Conservation (phyloP, 2,888 invertebrate species). For the Aromia moschata region DNA sequence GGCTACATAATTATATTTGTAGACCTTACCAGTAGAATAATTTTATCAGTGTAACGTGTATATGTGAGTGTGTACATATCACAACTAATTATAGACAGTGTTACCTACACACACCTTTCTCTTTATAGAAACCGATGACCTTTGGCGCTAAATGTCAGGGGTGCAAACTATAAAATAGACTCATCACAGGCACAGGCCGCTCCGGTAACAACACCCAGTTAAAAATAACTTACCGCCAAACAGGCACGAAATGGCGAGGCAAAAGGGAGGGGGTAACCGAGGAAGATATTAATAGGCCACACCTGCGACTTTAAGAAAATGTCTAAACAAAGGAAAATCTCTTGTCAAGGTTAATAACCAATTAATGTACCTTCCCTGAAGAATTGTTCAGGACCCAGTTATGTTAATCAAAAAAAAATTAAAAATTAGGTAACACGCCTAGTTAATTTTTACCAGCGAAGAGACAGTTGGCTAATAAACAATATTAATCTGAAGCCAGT, state of each 20-base stretch:
- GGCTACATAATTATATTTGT: no score
- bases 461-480: no score
- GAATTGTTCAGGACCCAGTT: no score
- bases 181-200: constrained; percentile 16
- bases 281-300: constrained; percentile 18
- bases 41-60: not conserved
- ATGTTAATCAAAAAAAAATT: no score
- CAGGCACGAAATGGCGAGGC: not conserved
- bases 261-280: not conserved
- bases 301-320: constrained; percentile 3
- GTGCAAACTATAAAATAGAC: constrained; percentile 26
- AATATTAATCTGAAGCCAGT: no score
- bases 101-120: constrained; percentile 26
- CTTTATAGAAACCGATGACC: constrained; percentile 29
- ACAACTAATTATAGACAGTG: constrained; percentile 23
- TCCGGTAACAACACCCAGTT: constrained; percentile 2
- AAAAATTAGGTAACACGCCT: no score
- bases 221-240: constrained; percentile 18
- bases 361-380: not conserved
- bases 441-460: no score
- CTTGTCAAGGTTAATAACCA: not conserved
- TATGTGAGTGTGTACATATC: not conserved
- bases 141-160: constrained; percentile 28
- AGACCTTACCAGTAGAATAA: no score
- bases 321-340: not conserved